Evolutionary conservation across 2,888 invertebrate species (phyloP).

Genomic region (Nezara viridula): DNA sequence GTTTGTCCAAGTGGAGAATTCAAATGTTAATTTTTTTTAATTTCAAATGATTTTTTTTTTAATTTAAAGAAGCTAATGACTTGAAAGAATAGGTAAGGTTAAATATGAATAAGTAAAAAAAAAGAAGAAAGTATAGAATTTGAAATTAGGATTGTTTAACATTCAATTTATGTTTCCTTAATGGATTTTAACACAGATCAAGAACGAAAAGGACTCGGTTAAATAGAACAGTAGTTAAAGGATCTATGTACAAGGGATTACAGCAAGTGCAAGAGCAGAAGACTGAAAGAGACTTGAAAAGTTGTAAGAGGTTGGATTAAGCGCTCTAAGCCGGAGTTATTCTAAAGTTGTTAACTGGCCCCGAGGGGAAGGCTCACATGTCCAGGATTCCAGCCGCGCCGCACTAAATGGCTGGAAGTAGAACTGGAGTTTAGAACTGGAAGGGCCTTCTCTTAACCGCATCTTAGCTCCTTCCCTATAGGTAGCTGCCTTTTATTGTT

Average conservation of each 20-base stretch:
- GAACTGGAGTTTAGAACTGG: slow-evolving; percentile 26
- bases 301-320: slow-evolving; percentile 31
- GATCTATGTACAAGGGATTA: slow-evolving; percentile 3
- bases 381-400: slow-evolving; percentile 22
- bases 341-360: slow-evolving; percentile 24
- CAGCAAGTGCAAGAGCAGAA: slow-evolving; percentile 11
- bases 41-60: no score
- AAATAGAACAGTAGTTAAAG: neutral
- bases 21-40: no score
- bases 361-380: slow-evolving; percentile 3
- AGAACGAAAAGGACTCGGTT: no score
- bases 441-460: slow-evolving; percentile 8
- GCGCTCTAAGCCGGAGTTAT: slow-evolving; percentile 13
- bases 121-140: no score
- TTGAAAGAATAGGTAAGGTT: no score
- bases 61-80: no score
- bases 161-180: no score
- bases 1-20: no score
- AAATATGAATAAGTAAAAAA: no score
- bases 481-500: slow-evolving; percentile 21
- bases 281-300: slow-evolving; percentile 21
- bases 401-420: slow-evolving; percentile 21
- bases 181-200: no score
- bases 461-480: neutral
- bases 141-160: no score